Evolutionary conservation across 2,888 invertebrate genomes (phyloP), one percentile per base, ranked within the genome.

Genomic region (Amitus sp.): DNA sequence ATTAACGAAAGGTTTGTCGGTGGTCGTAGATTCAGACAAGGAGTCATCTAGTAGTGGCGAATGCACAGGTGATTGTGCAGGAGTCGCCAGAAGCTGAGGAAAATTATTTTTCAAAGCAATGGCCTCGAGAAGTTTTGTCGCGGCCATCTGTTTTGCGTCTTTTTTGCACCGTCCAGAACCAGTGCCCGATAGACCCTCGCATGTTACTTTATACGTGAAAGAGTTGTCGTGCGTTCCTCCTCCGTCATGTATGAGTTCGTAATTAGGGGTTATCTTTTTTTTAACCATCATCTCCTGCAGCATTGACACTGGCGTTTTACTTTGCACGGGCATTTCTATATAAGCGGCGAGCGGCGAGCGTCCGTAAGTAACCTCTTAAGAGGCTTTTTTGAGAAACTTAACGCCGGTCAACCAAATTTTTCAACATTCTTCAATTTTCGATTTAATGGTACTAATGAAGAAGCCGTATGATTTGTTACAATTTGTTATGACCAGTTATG

Each of bases 271-370:
- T 13, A 75, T 71, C 0, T 83, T 82, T 17, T 82, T 77, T 68
- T 88, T 87, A 3, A 86, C 82, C 81, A 88, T 86, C 80, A 88
- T 83, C 77, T 90, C 90, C 75, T 90, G 89, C 12, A 90, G 81
- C 2, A 89, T 85, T 37, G 89, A 88, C 4, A 88, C 86, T 1
- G 89, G 87, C 0, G 89, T 90, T 79, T 90, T n/a, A n/a, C n/a
- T 90, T 69, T 34, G 43, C 17, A 56, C 47, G 33, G 62, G 62
- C 51, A 66, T 63, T 19, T 55, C n/a, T n/a, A n/a, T n/a, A n/a
- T n/a, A n/a, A n/a, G n/a, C n/a, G n/a, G n/a, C n/a, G n/a, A n/a
- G n/a, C n/a, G n/a, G n/a, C n/a, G n/a, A n/a, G n/a, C n/a, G n/a
- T n/a, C n/a, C n/a, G n/a, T n/a, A n/a, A n/a, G n/a, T n/a, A n/a